A percentile compares a stretch with the other conserved stretches of the same genome.
Evolutionary conservation across 2,888 invertebrate genomes (phyloP).

Genomic region (Tenthredo scrophulariae): DNA sequence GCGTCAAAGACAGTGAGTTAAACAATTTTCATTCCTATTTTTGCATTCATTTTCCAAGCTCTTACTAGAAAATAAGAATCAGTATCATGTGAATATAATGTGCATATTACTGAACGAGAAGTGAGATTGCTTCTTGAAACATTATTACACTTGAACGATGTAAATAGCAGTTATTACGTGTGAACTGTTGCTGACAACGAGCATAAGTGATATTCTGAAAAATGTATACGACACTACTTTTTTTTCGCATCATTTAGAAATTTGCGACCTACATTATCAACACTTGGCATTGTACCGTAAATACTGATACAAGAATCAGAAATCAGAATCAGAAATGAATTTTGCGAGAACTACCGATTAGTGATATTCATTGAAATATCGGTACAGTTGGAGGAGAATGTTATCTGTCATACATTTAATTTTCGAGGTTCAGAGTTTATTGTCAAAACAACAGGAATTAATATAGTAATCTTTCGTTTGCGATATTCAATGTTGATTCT

Average conservation of each 20-base stretch:
- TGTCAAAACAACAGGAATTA: not conserved
- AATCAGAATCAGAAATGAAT: no score
- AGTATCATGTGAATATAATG: not conserved
- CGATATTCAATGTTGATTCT: not conserved
- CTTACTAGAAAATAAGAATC: not conserved
- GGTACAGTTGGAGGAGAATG: not conserved
- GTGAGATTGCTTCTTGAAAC: not conserved
- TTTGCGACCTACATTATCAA: not conserved
- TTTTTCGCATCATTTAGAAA: not conserved
- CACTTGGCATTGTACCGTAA: not conserved
- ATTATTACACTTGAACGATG: not conserved
- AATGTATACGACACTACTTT: not conserved
- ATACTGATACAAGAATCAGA: not conserved
- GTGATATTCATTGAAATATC: not conserved
- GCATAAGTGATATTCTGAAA: not conserved
- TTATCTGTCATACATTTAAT: not conserved
- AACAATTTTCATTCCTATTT: slow-evolving; percentile 7
- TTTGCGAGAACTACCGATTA: not conserved
- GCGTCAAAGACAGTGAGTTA: slow-evolving; percentile 76
- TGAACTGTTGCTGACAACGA: not conserved
- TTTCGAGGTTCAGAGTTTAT: not conserved
- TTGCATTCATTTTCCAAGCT: not conserved
- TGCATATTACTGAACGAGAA: not conserved
- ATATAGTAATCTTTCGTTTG: not conserved
- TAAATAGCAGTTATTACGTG: not conserved